Percentiles rank a stretch among this genome's conserved stretches.
Conservation (phyloP, 1,140 invertebrate species). For the Andrena cerasifolii region DNA sequence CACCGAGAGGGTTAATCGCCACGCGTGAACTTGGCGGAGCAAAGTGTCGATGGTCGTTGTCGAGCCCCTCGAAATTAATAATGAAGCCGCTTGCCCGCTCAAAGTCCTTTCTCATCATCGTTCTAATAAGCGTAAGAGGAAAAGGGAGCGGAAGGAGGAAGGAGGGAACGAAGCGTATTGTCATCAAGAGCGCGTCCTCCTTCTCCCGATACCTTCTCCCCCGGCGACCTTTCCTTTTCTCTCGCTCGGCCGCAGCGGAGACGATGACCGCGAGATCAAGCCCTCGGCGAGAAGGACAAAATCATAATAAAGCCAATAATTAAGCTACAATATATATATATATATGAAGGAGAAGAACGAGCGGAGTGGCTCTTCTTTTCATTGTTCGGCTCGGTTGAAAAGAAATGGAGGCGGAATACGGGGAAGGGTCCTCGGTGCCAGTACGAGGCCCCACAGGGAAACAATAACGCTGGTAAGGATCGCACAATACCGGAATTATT, state of each 20-base stretch:
- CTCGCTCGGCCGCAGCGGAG: not conserved
- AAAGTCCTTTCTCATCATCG: constrained; percentile 61
- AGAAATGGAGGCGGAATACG: constrained; percentile 61
- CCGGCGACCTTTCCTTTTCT: not conserved
- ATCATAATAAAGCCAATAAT: constrained; percentile 80
- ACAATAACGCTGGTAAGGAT: constrained; percentile 75
- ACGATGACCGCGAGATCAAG: constrained; percentile 63
- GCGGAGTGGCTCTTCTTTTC: constrained; percentile 67
- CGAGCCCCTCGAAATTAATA: constrained; percentile 69
- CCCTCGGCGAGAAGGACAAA: constrained; percentile 72
- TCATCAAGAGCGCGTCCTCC: constrained; percentile 45
- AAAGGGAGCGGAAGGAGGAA: constrained; percentile 35
- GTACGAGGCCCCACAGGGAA: constrained; percentile 70
- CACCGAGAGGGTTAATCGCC: constrained; percentile 51
- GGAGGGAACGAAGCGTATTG: constrained; percentile 57
- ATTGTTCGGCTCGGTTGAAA: constrained; percentile 76
- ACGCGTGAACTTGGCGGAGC: constrained; percentile 49
- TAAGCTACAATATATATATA: constrained; percentile 72
- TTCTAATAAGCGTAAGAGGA: constrained; percentile 60
- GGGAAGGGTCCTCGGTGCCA: constrained; percentile 65
- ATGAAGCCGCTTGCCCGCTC: constrained; percentile 64
- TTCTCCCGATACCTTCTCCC: constrained; percentile 15
- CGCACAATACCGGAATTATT: constrained; percentile 77
- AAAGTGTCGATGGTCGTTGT: constrained; percentile 56
- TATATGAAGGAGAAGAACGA: constrained; percentile 36